phyloP scores from a whole-genome alignment of 2,888 invertebrate genomes.

The Neoaliturus tenellus region DNA sequence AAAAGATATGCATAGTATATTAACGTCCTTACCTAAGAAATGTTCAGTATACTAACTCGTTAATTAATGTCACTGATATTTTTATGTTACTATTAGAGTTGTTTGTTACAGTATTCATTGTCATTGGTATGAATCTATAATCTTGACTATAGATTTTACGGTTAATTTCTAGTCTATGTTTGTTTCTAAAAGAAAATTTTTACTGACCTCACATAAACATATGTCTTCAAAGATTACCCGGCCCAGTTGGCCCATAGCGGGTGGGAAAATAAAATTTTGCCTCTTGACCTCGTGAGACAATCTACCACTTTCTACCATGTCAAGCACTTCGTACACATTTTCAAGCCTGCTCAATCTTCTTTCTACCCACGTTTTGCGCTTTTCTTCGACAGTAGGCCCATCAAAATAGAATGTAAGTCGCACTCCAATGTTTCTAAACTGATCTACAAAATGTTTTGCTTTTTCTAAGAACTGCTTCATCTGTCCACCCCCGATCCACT shows the following conservation, averaged over 20 bases:
- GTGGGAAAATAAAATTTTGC: slow-evolving; percentile 67
- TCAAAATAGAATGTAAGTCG: slow-evolving; percentile 69
- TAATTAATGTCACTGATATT: too few species aligned
- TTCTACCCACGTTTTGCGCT: slow-evolving; percentile 68
- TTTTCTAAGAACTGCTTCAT: slow-evolving; percentile 67
- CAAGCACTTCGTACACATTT: slow-evolving; percentile 65
- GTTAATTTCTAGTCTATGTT: too few species aligned
- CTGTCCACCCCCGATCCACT: slow-evolving; percentile 69
- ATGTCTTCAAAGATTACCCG: slow-evolving; percentile 66
- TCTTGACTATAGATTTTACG: too few species aligned
- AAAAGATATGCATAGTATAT: too few species aligned
- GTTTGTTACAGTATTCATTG: too few species aligned
- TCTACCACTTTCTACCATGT: slow-evolving; percentile 60
- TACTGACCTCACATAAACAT: slow-evolving; percentile 67
- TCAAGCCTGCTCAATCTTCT: slow-evolving; percentile 65
- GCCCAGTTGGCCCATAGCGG: slow-evolving; percentile 66
- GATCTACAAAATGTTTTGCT: slow-evolving; percentile 66
- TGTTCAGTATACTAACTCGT: too few species aligned
- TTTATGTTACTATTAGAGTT: too few species aligned
- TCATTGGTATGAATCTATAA: too few species aligned
- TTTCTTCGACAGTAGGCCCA: slow-evolving; percentile 68
- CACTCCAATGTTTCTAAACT: slow-evolving; percentile 65
- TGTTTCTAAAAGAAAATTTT: too few species aligned
- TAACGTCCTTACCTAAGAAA: too few species aligned
- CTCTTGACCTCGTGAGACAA: slow-evolving; percentile 61